phyloP scores from a whole-genome alignment of 2,113 vertebrate genomes.

The Eretmochelys imbricata region DNA sequence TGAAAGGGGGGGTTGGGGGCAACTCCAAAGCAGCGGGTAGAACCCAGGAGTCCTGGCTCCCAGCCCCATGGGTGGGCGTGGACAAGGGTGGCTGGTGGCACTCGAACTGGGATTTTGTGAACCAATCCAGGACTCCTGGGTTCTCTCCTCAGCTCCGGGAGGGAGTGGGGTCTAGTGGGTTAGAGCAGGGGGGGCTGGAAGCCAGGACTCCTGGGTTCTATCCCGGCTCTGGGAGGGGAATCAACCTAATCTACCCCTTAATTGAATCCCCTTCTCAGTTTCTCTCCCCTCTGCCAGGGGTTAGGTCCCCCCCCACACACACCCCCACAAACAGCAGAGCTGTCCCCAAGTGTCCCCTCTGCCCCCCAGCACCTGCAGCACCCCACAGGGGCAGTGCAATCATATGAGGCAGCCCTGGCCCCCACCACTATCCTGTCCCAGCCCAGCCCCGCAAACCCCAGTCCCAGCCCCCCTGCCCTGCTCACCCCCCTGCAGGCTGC shows the following conservation, averaged over 20 bases:
- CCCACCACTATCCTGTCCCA: neutral
- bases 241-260: neutral
- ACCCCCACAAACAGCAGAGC: neutral
- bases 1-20: too few species aligned
- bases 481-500: slow-evolving; percentile 9
- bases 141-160: too few species aligned
- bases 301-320: too few species aligned
- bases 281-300: neutral
- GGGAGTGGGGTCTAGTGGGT: neutral
- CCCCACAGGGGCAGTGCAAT: neutral
- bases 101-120: neutral
- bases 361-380: neutral
- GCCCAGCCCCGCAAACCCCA: neutral
- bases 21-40: neutral
- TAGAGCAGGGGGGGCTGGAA: too few species aligned
- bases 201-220: too few species aligned
- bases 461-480: neutral
- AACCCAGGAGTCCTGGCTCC: neutral
- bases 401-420: neutral
- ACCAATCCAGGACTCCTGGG: too few species aligned
- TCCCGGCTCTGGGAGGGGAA: neutral
- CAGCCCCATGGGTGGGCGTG: neutral
- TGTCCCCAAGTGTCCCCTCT: neutral
- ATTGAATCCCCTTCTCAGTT: neutral
- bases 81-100: neutral